phyloP scores from a whole-genome alignment of 1,140 invertebrate genomes.

The Drosophila aff. region DNA sequence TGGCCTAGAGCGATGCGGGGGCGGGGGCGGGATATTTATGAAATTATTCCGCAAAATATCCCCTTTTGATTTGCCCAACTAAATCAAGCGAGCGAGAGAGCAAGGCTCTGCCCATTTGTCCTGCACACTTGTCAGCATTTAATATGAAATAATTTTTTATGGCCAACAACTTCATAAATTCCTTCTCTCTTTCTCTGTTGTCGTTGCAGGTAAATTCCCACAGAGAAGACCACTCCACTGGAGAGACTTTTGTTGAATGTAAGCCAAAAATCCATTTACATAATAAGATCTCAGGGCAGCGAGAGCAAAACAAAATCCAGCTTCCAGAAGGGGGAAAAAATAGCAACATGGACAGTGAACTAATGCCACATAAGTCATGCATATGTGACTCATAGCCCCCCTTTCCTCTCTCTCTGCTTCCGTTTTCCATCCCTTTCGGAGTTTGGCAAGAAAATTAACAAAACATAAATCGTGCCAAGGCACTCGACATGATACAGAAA shows the following conservation, averaged over 20 bases:
- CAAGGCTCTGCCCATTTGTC: not conserved
- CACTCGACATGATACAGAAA: slow-evolving; percentile 44
- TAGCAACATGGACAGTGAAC: slow-evolving; percentile 41
- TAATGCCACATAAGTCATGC: slow-evolving; percentile 63
- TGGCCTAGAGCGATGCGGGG: not conserved
- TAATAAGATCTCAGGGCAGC: slow-evolving; percentile 48
- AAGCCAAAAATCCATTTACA: slow-evolving; percentile 66
- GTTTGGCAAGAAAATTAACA: slow-evolving; percentile 64
- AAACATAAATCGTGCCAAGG: slow-evolving; percentile 60
- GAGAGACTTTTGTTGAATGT: slow-evolving; percentile 53
- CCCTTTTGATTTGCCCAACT: not conserved
- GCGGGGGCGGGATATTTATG: not conserved
- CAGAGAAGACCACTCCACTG: slow-evolving; percentile 14
- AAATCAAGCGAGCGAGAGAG: not conserved
- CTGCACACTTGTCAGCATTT: slow-evolving; percentile 29
- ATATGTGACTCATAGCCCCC: slow-evolving; percentile 31
- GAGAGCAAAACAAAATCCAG: slow-evolving; percentile 30
- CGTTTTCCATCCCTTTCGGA: slow-evolving; percentile 1
- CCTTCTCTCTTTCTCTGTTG: slow-evolving; percentile 3
- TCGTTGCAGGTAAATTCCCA: slow-evolving; percentile 45
- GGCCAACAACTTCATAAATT: slow-evolving; percentile 25
- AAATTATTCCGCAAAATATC: not conserved
- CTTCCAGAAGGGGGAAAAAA: not conserved
- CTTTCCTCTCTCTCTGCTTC: not conserved
- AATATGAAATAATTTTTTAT: slow-evolving; percentile 34